A percentile compares a stretch with the other conserved stretches of the same genome.
These are phyloP conservation scores for Macrobrachium rosenbergii DNA, from an alignment of 1,140 invertebrate genomes.

Conservation along the genomic window DNA sequence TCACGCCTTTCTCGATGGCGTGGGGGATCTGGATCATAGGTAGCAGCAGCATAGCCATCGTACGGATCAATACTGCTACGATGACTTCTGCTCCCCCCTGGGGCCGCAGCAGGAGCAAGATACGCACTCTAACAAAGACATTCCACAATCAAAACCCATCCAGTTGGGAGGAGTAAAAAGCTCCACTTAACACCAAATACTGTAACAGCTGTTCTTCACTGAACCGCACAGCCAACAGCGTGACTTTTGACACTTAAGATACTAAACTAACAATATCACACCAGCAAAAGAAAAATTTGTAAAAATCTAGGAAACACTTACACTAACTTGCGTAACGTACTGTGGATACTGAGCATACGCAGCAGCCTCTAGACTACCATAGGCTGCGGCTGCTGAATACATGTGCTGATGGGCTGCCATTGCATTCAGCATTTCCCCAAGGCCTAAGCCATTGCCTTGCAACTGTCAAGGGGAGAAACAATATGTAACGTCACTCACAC, in stretches of 20 bases:
- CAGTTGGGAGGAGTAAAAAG: too few species aligned
- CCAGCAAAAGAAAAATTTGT: too few species aligned
- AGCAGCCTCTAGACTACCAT: slow-evolving; percentile 55
- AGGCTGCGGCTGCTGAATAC: slow-evolving; percentile 55
- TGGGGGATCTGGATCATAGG: slow-evolving; percentile 52
- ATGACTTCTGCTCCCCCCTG: slow-evolving; percentile 33
- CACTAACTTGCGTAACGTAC: slow-evolving; percentile 47
- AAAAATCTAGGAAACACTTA: background rate
- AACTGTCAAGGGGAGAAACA: slow-evolving; percentile 23
- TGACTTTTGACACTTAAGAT: background rate
- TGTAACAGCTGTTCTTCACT: too few species aligned
- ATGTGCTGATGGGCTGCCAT: slow-evolving; percentile 61
- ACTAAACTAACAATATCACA: too few species aligned
- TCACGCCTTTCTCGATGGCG: slow-evolving; percentile 60
- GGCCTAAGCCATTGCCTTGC: slow-evolving; percentile 49
- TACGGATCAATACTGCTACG: slow-evolving; percentile 50
- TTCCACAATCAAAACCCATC: background rate
- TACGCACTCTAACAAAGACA: slow-evolving; percentile 40
- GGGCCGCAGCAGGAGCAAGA: slow-evolving; percentile 43
- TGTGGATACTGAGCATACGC: slow-evolving; percentile 60
- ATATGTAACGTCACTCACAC: background rate
- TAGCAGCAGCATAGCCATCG: slow-evolving; percentile 44
- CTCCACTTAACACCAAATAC: too few species aligned
- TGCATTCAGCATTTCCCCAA: slow-evolving; percentile 57
- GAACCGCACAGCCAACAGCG: background rate